These are phyloP conservation scores for Anaspis maculata DNA, from an alignment of 2,888 invertebrate genomes.

Conservation along the genomic window DNA sequence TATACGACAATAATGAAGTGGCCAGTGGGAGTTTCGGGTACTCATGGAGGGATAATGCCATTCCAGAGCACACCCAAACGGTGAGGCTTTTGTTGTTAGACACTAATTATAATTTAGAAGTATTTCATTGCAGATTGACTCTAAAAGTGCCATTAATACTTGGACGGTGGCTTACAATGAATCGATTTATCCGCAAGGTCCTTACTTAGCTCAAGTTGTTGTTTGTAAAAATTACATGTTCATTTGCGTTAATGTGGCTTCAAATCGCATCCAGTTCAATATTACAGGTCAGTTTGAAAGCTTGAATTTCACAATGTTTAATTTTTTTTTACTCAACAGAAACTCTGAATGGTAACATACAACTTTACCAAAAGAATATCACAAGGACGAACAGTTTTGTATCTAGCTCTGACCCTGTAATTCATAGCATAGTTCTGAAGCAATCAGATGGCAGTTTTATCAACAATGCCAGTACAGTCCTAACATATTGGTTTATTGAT, in stretches of 20 bases:
- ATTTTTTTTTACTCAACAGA: constrained; percentile 39
- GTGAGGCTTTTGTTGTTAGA: neutral
- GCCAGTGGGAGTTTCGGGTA: constrained; percentile 47
- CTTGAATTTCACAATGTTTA: neutral
- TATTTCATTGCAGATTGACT: constrained; percentile 37
- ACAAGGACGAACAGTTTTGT: constrained; percentile 52
- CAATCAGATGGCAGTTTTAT: constrained; percentile 56
- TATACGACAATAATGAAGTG: constrained; percentile 41
- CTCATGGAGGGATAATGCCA: constrained; percentile 54
- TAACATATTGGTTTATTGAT: constrained; percentile 74
- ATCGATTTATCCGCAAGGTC: constrained; percentile 47
- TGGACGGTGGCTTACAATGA: constrained; percentile 57
- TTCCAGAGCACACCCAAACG: constrained; percentile 23
- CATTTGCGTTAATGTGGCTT: constrained; percentile 41
- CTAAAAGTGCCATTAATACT: constrained; percentile 46
- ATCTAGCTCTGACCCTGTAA: constrained; percentile 52
- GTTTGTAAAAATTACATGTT: constrained; percentile 37
- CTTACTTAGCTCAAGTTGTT: constrained; percentile 51
- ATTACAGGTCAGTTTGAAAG: constrained; percentile 25
- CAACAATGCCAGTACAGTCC: constrained; percentile 46
- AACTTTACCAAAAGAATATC: constrained; percentile 54
- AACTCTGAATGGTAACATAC: constrained; percentile 58
- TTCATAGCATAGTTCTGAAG: constrained; percentile 51
- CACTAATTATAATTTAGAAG: neutral
- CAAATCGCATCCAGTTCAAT: constrained; percentile 37